Percentiles rank a stretch among this genome's conserved stretches.
Evolutionary conservation across 2,113 vertebrate genomes (phyloP).

Genomic region (Rhinogobius similis): DNA sequence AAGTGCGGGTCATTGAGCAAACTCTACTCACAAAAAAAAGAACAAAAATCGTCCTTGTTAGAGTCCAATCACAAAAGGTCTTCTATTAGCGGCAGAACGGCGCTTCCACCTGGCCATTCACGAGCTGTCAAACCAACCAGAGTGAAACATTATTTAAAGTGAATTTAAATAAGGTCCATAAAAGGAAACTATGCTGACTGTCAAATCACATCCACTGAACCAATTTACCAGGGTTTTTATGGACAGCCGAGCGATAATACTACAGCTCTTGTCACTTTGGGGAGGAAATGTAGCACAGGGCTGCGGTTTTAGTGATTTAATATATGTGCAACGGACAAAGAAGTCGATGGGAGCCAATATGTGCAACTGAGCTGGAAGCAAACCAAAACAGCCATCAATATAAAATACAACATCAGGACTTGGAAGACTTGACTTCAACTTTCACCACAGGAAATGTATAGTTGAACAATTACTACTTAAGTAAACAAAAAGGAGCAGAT

Average conservation of each 20-base stretch:
- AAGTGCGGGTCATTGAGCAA: not conserved
- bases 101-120: slow-evolving; percentile 33
- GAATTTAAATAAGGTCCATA: slow-evolving; percentile 45
- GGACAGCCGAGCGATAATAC: slow-evolving; percentile 41
- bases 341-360: slow-evolving; percentile 24
- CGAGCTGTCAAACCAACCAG: slow-evolving; percentile 48
- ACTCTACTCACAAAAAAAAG: not conserved
- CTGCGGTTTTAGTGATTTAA: slow-evolving; percentile 64
- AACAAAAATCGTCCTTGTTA: slow-evolving; percentile 25
- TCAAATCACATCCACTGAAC: slow-evolving; percentile 38
- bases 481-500: too few relatives aligned
- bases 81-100: slow-evolving; percentile 21
- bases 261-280: slow-evolving; percentile 54
- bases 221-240: slow-evolving; percentile 56
- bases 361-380: not conserved
- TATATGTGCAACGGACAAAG: slow-evolving; percentile 44
- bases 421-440: not conserved
- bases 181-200: slow-evolving; percentile 31
- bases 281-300: slow-evolving; percentile 53
- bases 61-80: slow-evolving; percentile 10
- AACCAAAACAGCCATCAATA: not conserved
- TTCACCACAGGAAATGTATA: too few relatives aligned
- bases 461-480: not conserved
- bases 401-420: slow-evolving; percentile 10
- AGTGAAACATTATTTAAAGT: slow-evolving; percentile 39